Base-by-base conservation (phyloP, 2,113 vertebrate genomes). In the Dicentrarchus labrax region DNA sequence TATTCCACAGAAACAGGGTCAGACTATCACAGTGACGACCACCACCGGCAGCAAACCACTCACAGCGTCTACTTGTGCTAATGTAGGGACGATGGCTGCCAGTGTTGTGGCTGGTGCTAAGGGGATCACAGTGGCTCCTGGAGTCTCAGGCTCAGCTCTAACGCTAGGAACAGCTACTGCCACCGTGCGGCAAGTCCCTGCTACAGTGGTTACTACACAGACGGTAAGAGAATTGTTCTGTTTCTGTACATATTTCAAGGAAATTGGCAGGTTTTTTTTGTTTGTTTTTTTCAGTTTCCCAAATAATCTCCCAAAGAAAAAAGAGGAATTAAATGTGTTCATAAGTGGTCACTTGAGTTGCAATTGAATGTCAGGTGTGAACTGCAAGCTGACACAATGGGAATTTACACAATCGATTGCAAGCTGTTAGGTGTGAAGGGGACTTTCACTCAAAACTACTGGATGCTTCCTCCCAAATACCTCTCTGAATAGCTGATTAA, bases 171-270 rank as follows among this genome's bases (percentile, higher is more conserved):
- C 97, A 0, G 96, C 96, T 50, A 95, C 96, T 2, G 95, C 97
- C 0, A 93, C 98, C 0, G 95, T 99, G 85, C 93, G 97, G n/a
- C 98, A 99, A 88, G 96, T 99, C 0, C 97, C 97, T 75, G 97
- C 97, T 61, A 94, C 97, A 0, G 97, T 99, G 1, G 97, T 99
- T 0, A 96, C 97, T 8, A 96, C 97, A 24, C 98, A 98, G 88
- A 94, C 97, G 24, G 98, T 99, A 94, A 97, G 97, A 72, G 2
- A 19, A 7, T 10, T 19, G 0, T 56, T 59, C 36, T 15, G 2
- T 21, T 15, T 11, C 19, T 45, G 7, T 16, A 5, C 8, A 38
- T 21, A 17, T 43, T 48, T 41, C 1, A 22, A 61, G 22, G 15
- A 17, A n/a, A 75, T 17, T 21, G 30, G 8, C 21, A 22, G 2